Percentiles rank a stretch among this genome's conserved stretches.
Conservation (phyloP, 30 jellyfish, hydroid and myxozoan species). For the Turritopsis dohrnii region DNA sequence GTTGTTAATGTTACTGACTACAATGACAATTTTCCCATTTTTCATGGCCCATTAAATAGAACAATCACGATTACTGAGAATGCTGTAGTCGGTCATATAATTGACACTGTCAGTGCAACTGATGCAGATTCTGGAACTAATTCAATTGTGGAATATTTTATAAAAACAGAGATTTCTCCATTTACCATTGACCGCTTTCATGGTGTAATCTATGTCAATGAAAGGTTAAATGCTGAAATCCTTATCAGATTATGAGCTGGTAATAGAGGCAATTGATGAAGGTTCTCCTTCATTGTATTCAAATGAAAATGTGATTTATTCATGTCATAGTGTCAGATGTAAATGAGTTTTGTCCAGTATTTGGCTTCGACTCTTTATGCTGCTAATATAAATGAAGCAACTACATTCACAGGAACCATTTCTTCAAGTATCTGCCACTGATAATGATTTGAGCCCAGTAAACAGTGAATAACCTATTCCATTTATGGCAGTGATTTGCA, state of each 20-base stretch:
- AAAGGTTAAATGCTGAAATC: neutral
- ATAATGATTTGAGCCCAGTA: neutral
- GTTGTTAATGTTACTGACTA: slow-evolving; percentile 5
- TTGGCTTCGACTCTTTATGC: neutral
- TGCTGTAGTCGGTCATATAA: neutral
- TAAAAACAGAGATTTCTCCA: neutral
- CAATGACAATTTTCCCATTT: neutral
- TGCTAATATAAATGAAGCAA: neutral
- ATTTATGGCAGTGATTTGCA: neutral
- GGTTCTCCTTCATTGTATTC: neutral
- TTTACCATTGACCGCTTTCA: neutral
- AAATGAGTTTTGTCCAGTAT: neutral
- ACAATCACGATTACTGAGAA: neutral
- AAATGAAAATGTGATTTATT: neutral
- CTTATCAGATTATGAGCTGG: neutral
- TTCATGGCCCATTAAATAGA: neutral
- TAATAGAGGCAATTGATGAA: neutral
- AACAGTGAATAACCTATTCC: slow-evolving; percentile 5
- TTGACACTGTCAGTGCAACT: neutral
- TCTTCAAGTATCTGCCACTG: neutral
- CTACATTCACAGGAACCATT: neutral
- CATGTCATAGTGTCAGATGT: neutral
- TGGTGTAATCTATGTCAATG: neutral
- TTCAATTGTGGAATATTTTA: neutral
- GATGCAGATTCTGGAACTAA: neutral